These are phyloP conservation scores for Cheilosia vernalis DNA, from an alignment of 2,888 invertebrate genomes.

Conservation along the genomic window DNA sequence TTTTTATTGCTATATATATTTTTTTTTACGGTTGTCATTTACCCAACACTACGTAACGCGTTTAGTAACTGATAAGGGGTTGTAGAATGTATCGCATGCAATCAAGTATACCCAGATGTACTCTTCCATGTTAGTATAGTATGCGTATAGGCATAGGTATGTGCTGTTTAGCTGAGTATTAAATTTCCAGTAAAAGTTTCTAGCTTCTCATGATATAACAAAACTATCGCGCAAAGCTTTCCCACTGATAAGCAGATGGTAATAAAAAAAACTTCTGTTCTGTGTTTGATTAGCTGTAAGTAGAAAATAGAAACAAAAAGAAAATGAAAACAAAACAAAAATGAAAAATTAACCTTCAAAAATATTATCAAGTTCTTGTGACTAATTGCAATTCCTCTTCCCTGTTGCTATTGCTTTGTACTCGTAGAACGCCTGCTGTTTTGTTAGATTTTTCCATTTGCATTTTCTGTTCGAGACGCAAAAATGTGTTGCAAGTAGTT, in stretches of 20 bases:
- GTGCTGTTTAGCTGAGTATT: constrained; percentile 14
- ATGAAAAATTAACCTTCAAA: constrained; percentile 59
- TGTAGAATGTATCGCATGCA: constrained; percentile 51
- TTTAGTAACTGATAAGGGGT: constrained; percentile 65
- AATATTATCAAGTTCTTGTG: constrained; percentile 46
- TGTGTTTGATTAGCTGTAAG: constrained; percentile 8
- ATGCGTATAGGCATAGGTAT: too few relatives aligned
- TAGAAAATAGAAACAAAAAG: constrained; percentile 11
- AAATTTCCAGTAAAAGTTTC: constrained; percentile 47
- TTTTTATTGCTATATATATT: neutral
- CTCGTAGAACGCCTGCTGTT: constrained; percentile 37
- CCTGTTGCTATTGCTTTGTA: constrained; percentile 53
- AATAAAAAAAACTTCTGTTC: constrained; percentile 8
- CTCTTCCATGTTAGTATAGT: too few relatives aligned
- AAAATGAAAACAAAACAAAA: constrained; percentile 1
- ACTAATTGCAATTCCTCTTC: constrained; percentile 67
- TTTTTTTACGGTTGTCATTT: constrained; percentile 55
- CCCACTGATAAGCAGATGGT: constrained; percentile 52
- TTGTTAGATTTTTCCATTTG: constrained; percentile 30
- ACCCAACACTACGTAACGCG: constrained; percentile 38
- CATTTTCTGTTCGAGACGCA: constrained; percentile 27
- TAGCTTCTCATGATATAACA: constrained; percentile 11
- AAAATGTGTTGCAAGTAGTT: constrained; percentile 30
- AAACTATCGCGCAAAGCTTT: constrained; percentile 33
- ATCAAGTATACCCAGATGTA: constrained; percentile 10